These are phyloP conservation scores for Tapirus terrestris DNA, from an alignment of 2,113 vertebrate species.

Conservation along the genomic window DNA sequence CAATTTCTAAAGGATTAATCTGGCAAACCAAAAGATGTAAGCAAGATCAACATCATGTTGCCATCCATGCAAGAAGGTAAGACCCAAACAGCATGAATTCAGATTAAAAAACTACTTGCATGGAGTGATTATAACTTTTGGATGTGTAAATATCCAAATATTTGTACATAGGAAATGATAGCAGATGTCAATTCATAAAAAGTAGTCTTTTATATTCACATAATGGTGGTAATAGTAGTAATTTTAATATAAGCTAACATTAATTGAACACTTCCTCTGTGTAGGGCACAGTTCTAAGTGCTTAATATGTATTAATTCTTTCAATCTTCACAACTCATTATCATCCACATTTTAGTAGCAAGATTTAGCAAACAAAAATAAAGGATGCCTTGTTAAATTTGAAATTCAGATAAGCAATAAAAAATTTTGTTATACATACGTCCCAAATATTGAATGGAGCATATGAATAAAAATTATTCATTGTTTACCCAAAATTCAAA, in stretches of 20 bases:
- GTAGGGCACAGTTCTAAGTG: not conserved
- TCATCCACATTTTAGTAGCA: not conserved
- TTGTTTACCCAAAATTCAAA: not conserved
- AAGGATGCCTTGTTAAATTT: not conserved
- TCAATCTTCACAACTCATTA: not conserved
- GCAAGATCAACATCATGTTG: not conserved
- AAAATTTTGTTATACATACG: not conserved
- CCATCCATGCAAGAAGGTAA: not conserved
- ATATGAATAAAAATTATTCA: not conserved
- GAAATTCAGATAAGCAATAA: not conserved
- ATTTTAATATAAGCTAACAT: not conserved
- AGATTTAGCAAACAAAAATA: slow-evolving; percentile 28
- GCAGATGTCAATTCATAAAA: not conserved
- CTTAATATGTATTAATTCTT: not conserved
- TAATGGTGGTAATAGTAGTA: not conserved
- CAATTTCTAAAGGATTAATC: slow-evolving; percentile 8
- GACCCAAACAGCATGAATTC: not conserved
- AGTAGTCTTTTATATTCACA: not conserved
- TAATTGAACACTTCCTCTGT: not conserved
- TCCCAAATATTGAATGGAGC: not conserved
- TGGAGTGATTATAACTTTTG: not conserved
- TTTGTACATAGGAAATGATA: not conserved
- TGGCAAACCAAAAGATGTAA: slow-evolving; percentile 15
- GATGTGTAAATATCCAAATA: not conserved
- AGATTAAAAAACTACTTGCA: not conserved